A percentile compares a stretch with the other conserved stretches of the same genome.
phyloP scores from a whole-genome alignment of 2,113 vertebrate genomes.

The Phalacrocorax pelagicus region DNA sequence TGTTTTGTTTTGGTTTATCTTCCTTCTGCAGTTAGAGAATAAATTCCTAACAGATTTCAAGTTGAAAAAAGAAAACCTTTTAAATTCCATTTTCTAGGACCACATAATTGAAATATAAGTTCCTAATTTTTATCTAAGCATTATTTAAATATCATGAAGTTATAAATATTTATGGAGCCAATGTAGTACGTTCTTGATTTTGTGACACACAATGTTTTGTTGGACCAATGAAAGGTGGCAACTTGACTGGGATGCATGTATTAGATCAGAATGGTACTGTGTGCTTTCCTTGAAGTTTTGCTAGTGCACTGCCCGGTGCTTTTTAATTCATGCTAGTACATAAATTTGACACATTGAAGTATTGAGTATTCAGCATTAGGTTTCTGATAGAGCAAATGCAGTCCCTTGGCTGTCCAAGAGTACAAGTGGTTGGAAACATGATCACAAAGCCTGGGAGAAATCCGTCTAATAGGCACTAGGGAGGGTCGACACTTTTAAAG shows the following conservation, averaged over 20 bases:
- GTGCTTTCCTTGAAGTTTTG: constrained; percentile 40
- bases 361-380: constrained; percentile 56
- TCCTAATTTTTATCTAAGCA: neutral
- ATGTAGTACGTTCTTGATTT: neutral
- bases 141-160: neutral
- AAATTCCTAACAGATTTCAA: neutral
- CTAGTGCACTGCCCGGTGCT: constrained; percentile 18
- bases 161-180: neutral
- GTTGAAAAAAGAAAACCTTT: neutral
- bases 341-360: constrained; percentile 32
- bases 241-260: neutral
- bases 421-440: constrained; percentile 57
- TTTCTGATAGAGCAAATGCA: constrained; percentile 47
- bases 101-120: neutral
- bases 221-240: neutral
- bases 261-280: neutral
- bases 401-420: constrained; percentile 63
- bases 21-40: neutral
- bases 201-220: fast-evolving
- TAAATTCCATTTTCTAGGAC: neutral
- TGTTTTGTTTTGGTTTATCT: neutral
- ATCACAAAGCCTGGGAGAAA: constrained; percentile 34
- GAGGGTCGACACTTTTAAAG: constrained; percentile 31
- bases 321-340: constrained; percentile 51
- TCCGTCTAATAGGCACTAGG: constrained; percentile 38